Conservation (phyloP, 2,888 invertebrate genomes). For the Luperina testacea region DNA sequence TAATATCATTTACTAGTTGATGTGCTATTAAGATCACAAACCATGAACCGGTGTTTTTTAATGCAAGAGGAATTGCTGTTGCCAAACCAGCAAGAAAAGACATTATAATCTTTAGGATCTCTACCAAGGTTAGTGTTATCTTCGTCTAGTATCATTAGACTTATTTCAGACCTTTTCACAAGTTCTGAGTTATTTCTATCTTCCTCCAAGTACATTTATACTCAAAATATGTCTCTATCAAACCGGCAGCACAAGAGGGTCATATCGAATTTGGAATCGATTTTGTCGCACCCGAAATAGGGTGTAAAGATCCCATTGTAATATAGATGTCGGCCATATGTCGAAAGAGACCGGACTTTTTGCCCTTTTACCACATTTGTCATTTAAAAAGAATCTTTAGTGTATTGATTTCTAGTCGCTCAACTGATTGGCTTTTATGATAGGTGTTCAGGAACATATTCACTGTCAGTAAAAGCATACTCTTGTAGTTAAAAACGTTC, state of each 20-base stretch:
- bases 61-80: not conserved
- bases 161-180: not conserved
- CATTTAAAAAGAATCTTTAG: constrained; percentile 58
- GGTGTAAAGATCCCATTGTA: constrained; percentile 88
- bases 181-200: constrained; percentile 30
- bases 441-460: not conserved
- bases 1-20: not conserved
- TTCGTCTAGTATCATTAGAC: not conserved
- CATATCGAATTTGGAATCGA: constrained; percentile 89
- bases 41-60: not conserved
- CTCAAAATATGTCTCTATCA: constrained; percentile 75
- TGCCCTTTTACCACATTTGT: constrained; percentile 66
- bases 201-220: constrained; percentile 51
- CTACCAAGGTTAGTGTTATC: not conserved
- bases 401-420: constrained; percentile 20
- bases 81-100: not conserved
- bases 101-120: not conserved
- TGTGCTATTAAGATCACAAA: not conserved
- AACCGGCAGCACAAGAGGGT: constrained; percentile 83
- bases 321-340: constrained; percentile 88
- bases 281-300: constrained; percentile 88
- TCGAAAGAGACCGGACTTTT: constrained; percentile 74
- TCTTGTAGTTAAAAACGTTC: no score
- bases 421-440: not conserved
- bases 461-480: not conserved